Conservation (phyloP, 2,113 vertebrate species). For the Chloroceryle aenea region DNA sequence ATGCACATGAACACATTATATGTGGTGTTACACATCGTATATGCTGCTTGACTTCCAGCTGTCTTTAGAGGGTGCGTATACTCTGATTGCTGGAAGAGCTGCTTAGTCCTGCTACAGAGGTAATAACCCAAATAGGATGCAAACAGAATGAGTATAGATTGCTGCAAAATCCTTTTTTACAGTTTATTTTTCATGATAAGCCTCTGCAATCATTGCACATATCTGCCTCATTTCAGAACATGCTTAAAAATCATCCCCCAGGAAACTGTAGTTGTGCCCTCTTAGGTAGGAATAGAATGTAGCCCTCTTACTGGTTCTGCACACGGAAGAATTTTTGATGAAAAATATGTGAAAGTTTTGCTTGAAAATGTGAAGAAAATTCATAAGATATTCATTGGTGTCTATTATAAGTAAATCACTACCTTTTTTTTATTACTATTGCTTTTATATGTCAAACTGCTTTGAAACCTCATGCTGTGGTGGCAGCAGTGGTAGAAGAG, state of each 20-base stretch:
- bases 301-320: background rate
- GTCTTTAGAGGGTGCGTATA: background rate
- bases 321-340: fast-evolving
- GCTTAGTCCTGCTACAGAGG: background rate
- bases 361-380: background rate
- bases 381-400: background rate
- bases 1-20: background rate
- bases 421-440: background rate
- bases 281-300: fast-evolving
- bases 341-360: background rate
- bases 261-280: background rate
- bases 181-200: background rate
- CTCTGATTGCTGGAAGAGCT: background rate
- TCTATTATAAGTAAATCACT: background rate
- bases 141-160: background rate
- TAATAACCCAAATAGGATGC: background rate
- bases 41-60: background rate
- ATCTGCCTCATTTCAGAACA: background rate
- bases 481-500: background rate
- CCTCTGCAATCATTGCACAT: background rate
- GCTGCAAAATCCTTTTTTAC: background rate
- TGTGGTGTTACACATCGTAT: background rate
- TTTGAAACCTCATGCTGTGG: background rate
- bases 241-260: background rate
- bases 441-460: background rate